Evolutionary conservation across 2,888 invertebrate genomes (phyloP), one percentile per base, ranked within the genome.

Genomic region (Epsilonema sp.): DNA sequence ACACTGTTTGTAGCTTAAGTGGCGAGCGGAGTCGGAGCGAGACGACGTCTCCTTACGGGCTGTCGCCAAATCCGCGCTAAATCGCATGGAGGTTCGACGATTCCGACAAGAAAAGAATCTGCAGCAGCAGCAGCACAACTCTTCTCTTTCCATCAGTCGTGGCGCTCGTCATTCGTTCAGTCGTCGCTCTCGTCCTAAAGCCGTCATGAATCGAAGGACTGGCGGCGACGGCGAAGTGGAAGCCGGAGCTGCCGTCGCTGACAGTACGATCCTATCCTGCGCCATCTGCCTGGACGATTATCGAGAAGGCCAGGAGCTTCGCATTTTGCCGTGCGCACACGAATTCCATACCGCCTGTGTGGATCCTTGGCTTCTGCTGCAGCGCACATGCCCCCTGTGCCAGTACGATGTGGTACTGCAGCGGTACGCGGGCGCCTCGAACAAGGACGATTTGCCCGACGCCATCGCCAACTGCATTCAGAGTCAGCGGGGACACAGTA

Each of bases 211-310:
- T n/a, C n/a, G n/a, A n/a, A n/a, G n/a, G n/a, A n/a, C n/a, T n/a
- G n/a, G n/a, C n/a, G n/a, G n/a, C n/a, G n/a, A n/a, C n/a, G n/a
- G n/a, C n/a, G n/a, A n/a, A n/a, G n/a, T n/a, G n/a, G n/a, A n/a
- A n/a, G n/a, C n/a, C n/a, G n/a, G n/a, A n/a, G 16, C 11, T 31
- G 11, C 11, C 11, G 16, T 31, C 31, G 16, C 11, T 16, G 31
- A 13, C 31, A 16, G 8, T 31, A 11, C 39, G 20, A n/a, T n/a
- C n/a, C 8, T 16, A 8, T 11, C 8, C 31, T 71, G 71, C 58
- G 67, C 67, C 45, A 65, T 71, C 43, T 71, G 71, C 53, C 59
- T 71, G 50, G 70, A 70, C 38, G 65, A 66, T 47, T 71, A 68
- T 59, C 59, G 58, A 42, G 63, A 62, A 37, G 68, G 68, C 48